Percentiles rank a stretch among this genome's conserved stretches.
phyloP scores from a whole-genome alignment of 2,797 vertebrate genomes.

The Monodelphis domestica region DNA sequence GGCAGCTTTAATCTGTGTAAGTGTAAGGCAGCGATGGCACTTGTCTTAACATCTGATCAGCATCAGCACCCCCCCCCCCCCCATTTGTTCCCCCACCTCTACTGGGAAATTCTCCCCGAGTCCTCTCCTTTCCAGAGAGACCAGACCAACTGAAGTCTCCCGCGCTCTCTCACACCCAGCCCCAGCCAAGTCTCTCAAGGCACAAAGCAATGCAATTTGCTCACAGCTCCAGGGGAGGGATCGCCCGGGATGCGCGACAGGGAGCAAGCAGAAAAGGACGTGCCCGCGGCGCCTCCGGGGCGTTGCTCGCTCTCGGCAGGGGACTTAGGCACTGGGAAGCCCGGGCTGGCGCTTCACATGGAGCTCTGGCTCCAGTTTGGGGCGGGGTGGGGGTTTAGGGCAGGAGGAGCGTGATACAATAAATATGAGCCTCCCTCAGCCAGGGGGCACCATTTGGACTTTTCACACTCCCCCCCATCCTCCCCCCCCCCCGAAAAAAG shows the following conservation, averaged over 20 bases:
- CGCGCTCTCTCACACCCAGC: neutral
- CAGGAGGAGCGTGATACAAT: neutral
- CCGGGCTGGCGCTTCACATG: neutral
- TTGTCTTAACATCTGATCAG: constrained; percentile 4
- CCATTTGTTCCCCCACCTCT: constrained; percentile 3
- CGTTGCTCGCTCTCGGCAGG: neutral
- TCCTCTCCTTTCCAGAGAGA: neutral
- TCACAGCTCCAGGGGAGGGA: neutral
- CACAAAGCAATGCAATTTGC: neutral
- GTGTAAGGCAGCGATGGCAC: neutral
- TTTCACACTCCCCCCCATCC: neutral
- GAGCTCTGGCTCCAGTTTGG: neutral
- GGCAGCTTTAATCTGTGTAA: neutral
- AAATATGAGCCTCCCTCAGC: neutral
- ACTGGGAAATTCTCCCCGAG: neutral
- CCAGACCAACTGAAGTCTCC: neutral
- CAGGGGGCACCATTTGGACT: neutral
- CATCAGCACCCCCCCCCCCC: neutral
- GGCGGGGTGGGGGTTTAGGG: neutral
- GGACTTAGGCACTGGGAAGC: neutral
- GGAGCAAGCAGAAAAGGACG: neutral
- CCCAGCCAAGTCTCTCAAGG: neutral
- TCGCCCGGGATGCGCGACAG: neutral
- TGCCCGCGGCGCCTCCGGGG: neutral
- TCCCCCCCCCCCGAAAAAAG: neutral